Evolutionary conservation across 30 jellyfish, hydroid and myxozoan genomes (phyloP).

Genomic region (Cassiopea xamachana): DNA sequence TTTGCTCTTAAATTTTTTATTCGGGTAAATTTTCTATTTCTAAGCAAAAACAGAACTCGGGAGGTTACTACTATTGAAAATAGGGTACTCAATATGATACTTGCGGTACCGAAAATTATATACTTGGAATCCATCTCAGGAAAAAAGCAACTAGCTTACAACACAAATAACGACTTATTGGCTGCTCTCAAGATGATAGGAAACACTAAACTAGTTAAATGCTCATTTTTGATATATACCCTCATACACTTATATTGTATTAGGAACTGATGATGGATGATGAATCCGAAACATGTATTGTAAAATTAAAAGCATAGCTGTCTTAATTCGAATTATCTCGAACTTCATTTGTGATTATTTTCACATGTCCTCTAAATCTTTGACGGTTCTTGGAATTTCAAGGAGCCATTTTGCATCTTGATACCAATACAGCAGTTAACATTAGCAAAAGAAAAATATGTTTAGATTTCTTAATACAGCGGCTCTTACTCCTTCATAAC

Average conservation of each 20-base stretch:
- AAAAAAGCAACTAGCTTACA: background rate
- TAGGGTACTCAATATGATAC: background rate
- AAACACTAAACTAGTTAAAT: too few species aligned
- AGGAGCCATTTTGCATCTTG: background rate
- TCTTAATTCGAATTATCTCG: too few species aligned
- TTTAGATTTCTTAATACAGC: background rate
- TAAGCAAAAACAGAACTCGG: background rate
- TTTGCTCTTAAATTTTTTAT: too few species aligned
- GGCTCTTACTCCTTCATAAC: background rate
- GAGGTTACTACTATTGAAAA: background rate
- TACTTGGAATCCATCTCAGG: background rate
- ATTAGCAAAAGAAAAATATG: background rate
- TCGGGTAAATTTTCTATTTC: background rate
- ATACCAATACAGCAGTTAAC: constrained; percentile 3
- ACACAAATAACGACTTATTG: background rate
- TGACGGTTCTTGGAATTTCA: background rate
- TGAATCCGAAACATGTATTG: too few species aligned
- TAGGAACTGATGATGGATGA: too few species aligned
- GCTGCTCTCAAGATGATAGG: background rate
- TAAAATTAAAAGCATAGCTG: too few species aligned
- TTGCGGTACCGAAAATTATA: background rate
- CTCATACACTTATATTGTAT: background rate
- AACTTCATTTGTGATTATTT: too few species aligned
- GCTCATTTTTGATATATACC: background rate
- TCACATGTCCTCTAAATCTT: background rate